These are phyloP conservation scores for Holotrichia oblita DNA, from an alignment of 1,140 invertebrate genomes.

Conservation along the genomic window DNA sequence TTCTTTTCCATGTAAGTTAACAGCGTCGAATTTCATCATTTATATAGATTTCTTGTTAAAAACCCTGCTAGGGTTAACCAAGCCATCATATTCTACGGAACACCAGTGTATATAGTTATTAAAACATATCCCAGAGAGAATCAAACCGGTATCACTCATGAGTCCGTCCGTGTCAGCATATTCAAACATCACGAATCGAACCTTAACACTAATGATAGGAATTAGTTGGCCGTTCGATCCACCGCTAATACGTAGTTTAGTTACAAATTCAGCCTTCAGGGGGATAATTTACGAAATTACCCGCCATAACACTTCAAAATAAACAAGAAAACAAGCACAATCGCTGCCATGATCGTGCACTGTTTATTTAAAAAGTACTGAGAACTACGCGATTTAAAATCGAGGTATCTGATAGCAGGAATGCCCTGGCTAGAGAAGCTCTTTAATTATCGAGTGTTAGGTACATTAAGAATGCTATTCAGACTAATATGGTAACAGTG, in stretches of 20 bases:
- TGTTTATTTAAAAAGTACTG: constrained; percentile 59
- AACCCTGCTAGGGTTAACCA: not conserved
- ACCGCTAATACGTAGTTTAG: constrained; percentile 62
- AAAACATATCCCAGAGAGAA: constrained; percentile 32
- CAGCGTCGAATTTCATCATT: too few relatives aligned
- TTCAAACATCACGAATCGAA: constrained; percentile 62
- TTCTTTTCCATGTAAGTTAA: too few relatives aligned
- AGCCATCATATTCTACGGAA: not conserved
- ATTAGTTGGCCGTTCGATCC: constrained; percentile 60
- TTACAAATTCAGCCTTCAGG: constrained; percentile 60
- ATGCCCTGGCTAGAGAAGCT: not conserved
- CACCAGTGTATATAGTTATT: constrained; percentile 14
- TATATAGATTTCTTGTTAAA: too few relatives aligned
- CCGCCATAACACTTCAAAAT: constrained; percentile 61
- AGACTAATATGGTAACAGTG: not conserved
- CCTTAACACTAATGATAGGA: constrained; percentile 60
- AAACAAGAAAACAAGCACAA: constrained; percentile 60
- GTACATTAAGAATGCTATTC: not conserved
- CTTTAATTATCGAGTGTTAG: not conserved
- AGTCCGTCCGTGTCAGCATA: constrained; percentile 59
- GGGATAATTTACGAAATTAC: constrained; percentile 62
- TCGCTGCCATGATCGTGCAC: constrained; percentile 56
- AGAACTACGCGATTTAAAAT: constrained; percentile 24
- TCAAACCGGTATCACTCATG: constrained; percentile 41
- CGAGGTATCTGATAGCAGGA: not conserved